A percentile compares a stretch with the other conserved stretches of the same genome.
Conservation (phyloP, 1,140 invertebrate genomes). For the Diuraphis noxia region DNA sequence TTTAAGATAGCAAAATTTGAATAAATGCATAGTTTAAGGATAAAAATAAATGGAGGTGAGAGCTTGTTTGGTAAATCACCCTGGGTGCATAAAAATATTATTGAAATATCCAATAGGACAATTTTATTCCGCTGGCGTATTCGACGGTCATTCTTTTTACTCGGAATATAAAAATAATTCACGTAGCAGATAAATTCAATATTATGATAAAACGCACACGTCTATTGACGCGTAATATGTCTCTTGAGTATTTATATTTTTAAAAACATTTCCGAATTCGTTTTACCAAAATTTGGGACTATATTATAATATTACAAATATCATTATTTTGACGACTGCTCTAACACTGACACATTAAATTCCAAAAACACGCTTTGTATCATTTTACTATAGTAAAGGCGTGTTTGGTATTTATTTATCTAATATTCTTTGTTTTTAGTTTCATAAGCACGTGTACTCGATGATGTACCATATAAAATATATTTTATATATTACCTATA, state of each 20-base stretch:
- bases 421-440: not conserved
- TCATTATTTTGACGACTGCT: not conserved
- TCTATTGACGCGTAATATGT: not conserved
- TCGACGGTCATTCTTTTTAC: not conserved
- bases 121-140: not conserved
- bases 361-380: not conserved
- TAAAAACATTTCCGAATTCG: not conserved
- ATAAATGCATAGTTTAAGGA: not conserved
- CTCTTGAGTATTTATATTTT: not conserved
- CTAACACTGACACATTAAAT: not conserved
- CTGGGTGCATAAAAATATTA: not conserved
- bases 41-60: not conserved
- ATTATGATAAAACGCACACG: not conserved
- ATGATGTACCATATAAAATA: not conserved
- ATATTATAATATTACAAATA: not conserved
- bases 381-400: not conserved
- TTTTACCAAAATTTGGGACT: not conserved
- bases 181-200: not conserved
- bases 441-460: not conserved
- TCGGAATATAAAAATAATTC: not conserved
- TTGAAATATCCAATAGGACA: not conserved
- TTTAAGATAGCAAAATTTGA: not conserved
- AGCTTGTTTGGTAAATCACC: not conserved
- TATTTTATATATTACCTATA: no score
- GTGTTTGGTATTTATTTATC: constrained; percentile 1